Conservation (phyloP, 2,797 vertebrate genomes). For the Neosalanx taihuensis region DNA sequence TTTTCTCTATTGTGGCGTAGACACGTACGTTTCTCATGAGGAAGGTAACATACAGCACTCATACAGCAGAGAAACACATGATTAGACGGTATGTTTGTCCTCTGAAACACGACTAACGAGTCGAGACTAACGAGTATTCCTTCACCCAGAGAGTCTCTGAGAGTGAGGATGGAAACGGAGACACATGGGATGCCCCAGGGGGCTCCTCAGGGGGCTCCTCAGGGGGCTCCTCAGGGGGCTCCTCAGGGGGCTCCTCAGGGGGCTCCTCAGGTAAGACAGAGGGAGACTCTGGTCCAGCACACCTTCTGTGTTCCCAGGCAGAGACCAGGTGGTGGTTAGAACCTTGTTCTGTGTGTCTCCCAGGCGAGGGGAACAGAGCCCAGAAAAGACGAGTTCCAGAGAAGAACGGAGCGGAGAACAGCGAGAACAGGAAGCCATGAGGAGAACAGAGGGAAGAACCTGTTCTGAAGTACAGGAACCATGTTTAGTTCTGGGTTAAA, state of each 20-base stretch:
- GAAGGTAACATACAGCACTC: no score
- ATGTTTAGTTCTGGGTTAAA: no score
- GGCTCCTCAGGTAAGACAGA: constrained; percentile 48
- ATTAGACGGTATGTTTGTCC: neutral
- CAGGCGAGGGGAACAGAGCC: constrained; percentile 45
- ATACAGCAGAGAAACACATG: no score
- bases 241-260: constrained; percentile 44
- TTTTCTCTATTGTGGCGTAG: neutral
- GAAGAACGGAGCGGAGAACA: constrained; percentile 47
- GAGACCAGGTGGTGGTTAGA: constrained; percentile 2
- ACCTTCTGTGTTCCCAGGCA: no score
- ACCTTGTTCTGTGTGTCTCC: constrained; percentile 13
- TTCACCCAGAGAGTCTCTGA: constrained; percentile 46
- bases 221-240: constrained; percentile 43
- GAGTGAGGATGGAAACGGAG: constrained; percentile 40
- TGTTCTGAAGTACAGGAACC: no score
- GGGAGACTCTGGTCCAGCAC: no score
- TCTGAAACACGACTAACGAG: constrained; percentile 9
- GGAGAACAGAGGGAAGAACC: neutral
- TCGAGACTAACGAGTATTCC: constrained; percentile 26
- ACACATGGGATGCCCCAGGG: constrained; percentile 36
- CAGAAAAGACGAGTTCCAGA: constrained; percentile 47
- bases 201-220: constrained; percentile 25
- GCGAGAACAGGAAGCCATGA: constrained; percentile 41
- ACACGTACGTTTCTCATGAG: no score